Base-by-base conservation (phyloP, 2,797 vertebrate genomes). In the Oreochromis mossambicus region DNA sequence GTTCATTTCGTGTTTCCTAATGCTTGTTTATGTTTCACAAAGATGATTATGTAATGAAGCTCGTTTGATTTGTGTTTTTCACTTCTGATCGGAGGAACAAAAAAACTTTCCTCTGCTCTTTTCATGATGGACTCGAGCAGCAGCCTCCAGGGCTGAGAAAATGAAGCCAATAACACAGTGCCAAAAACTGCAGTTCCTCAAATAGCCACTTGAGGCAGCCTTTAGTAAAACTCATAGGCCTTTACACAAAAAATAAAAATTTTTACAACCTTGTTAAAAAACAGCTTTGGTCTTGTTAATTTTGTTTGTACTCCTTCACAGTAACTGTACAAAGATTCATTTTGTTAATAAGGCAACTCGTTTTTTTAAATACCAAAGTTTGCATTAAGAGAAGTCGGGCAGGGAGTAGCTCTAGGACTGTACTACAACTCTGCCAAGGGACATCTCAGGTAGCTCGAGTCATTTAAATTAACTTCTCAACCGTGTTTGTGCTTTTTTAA, bases 201-300 rank as follows among this genome's bases (percentile, higher is more conserved):
- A 73, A 73, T 19, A 15, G 10, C 43, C 68, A 32, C 68, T 73
- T 12, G 68, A 48, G 68, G 43, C 68, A 8, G 5, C n/a, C 38
- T 24, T 68, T 13, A 63, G 11, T 63, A 1, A 63, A 63, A 38
- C 34, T 38, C 61, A 1, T 13, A 2, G 19, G 58, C 34, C 61
- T 11, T 73, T 48, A 48, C 15, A 29, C 5, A 19, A 48, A 38
- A 46, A 73, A 32, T 5, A 11, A 26, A 46, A 2, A 2, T 0
- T 0, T 43, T 70, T 70, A 43, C 41, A 70, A 17, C 21, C 8
- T 70, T 70, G 41, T 46, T 70, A 70, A 17, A 70, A 70, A 70
- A 70, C 41, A 26, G 14, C 24, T 1, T 73, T 73, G 68, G 68
- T 12, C 24, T 73, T 73, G n/a, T 70, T 46, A 3, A 46, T 26